Evolutionary conservation across 2,888 invertebrate species (phyloP), one percentile per base, ranked within the genome.

Genomic region (Lasioglossum villosulum): DNA sequence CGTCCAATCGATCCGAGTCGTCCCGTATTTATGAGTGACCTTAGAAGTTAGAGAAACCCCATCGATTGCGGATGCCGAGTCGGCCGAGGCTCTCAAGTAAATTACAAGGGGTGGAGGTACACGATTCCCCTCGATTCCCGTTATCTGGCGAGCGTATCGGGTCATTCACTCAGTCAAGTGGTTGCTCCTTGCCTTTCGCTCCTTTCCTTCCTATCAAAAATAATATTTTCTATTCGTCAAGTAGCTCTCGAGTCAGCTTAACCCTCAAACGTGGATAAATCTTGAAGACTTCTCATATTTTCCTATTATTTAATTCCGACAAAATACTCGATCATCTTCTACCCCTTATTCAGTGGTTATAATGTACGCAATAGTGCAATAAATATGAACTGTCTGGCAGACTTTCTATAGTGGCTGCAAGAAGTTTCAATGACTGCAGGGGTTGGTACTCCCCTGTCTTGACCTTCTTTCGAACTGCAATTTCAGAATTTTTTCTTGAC

Each of bases 11-110:
- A 63, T 78, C 74, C 81, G 30, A 73, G 59, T 76, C 75, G 81
- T 80, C 63, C 72, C 72, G 72, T 88, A 86, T 90, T 90, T 88
- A 87, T 75, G 81, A 80, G 59, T 77, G 85, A 89, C 84, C 81
- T 90, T 86, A 87, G 78, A 71, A 77, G 75, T 56, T 66, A 45
- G 63, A 45, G 76, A 72, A 59, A 74, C n/a, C 42, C 80, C 82
- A 82, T 90, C 87, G 83, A 90, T 88, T 63, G 52, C 59, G 39
- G 59, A 76, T 73, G 30, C 63, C 78, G 30, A 37, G 23, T 30
- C 34, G 66, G 63, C n/a, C 56, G 56, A 56, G 30, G 78, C 82
- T 89, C 78, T 89, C 82, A 79, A 78, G 52, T 75, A 79, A 73
- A 87, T 89, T 90, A 74, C 56, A 75, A 30, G 39, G 75, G 75